These are phyloP conservation scores for Lamprotornis superbus DNA, from an alignment of 2,113 vertebrate species.

Conservation along the genomic window DNA sequence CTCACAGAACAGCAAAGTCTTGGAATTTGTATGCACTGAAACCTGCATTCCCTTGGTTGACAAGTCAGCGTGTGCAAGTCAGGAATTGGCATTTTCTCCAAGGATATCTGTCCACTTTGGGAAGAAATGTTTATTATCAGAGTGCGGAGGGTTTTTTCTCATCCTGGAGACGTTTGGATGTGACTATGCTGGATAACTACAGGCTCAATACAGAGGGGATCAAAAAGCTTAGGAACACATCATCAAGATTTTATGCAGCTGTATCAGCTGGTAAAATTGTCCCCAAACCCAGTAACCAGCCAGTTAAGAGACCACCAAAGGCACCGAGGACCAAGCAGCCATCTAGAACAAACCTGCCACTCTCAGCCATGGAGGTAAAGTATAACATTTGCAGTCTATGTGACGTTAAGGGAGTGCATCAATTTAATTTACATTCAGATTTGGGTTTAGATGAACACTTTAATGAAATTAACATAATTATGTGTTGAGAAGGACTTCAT, in stretches of 20 bases:
- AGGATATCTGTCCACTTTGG: background rate
- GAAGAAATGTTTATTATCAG: background rate
- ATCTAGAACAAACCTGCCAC: constrained; percentile 87
- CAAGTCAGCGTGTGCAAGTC: background rate
- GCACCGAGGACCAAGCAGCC: constrained; percentile 94
- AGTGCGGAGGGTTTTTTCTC: background rate
- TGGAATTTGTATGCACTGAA: background rate
- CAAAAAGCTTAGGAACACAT: constrained; percentile 1
- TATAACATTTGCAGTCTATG: background rate
- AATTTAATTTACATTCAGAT: background rate
- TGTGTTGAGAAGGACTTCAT: background rate
- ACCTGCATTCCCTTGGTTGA: background rate
- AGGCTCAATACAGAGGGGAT: background rate
- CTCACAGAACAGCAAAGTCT: background rate
- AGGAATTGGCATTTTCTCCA: background rate
- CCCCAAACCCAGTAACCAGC: constrained; percentile 69
- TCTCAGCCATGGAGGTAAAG: constrained; percentile 78
- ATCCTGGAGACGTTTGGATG: background rate
- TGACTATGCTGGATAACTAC: background rate
- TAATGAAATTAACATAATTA: background rate
- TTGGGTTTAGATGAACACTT: background rate
- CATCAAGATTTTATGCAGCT: constrained; percentile 68
- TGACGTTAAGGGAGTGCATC: background rate
- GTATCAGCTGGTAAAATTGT: constrained; percentile 62
- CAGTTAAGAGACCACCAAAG: constrained; percentile 84